Conservation (phyloP, 2,113 vertebrate species). For the Poicephalus gulielmi region DNA sequence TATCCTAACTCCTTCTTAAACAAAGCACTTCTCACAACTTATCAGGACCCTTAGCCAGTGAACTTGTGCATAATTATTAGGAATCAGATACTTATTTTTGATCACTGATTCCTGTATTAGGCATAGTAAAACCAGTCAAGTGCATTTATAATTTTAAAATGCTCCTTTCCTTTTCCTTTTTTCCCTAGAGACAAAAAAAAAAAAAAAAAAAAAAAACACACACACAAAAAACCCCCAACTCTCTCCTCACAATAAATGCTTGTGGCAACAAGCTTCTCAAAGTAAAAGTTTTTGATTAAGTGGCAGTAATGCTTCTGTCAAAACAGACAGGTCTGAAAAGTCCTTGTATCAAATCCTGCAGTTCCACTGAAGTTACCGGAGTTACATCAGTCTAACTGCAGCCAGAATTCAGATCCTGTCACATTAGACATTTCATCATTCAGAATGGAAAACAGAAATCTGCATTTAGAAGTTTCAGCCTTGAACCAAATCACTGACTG, state of each 20-base stretch:
- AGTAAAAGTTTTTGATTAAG: neutral
- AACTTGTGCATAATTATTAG: neutral
- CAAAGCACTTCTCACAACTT: constrained; percentile 13
- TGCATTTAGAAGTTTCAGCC: neutral
- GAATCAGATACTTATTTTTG: neutral
- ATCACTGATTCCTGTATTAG: neutral
- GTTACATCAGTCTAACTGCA: neutral
- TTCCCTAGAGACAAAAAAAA: neutral
- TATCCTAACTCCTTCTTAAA: neutral
- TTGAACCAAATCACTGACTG: neutral
- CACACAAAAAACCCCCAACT: neutral
- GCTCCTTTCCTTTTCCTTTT: neutral
- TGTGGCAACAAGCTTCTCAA: neutral
- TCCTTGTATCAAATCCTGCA: neutral
- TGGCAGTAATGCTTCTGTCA: neutral
- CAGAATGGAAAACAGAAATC: constrained; percentile 44
- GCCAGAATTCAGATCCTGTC: neutral
- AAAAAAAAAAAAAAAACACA: neutral
- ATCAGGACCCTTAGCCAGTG: neutral
- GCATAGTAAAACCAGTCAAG: neutral
- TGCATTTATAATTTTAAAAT: neutral
- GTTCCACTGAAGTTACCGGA: neutral
- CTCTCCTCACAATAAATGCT: neutral
- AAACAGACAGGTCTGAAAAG: neutral
- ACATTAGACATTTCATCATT: neutral